Percentiles rank a stretch among this genome's conserved stretches.
Conservation (phyloP, 2,797 vertebrate species). For the Coregonus suidteri region DNA sequence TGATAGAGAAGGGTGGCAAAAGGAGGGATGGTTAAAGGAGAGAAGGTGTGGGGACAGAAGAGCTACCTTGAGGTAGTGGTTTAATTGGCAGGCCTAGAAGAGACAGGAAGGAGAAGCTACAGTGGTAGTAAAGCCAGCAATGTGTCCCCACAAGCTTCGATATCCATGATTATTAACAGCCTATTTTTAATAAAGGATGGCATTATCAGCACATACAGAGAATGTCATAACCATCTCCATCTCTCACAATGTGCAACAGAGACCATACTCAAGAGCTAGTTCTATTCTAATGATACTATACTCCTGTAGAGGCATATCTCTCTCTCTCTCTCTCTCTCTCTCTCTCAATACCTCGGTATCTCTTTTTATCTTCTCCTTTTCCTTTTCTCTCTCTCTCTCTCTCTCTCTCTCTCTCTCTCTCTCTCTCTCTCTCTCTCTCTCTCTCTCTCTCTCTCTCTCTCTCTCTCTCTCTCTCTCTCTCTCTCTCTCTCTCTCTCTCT, state of each 20-base stretch:
- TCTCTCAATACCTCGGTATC: no score
- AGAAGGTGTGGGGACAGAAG: constrained; percentile 49
- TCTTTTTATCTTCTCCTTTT: no score
- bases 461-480: no score
- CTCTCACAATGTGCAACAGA: background rate
- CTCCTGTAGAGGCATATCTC: no score
- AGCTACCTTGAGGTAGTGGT: constrained; percentile 83
- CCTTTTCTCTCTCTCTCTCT: no score
- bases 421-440: no score
- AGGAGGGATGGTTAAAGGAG: constrained; percentile 22
- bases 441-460: no score
- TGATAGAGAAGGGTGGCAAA: constrained; percentile 43
- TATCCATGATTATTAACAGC: background rate
- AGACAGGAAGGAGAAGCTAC: constrained; percentile 67
- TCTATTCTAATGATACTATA: background rate
- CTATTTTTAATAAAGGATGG: background rate
- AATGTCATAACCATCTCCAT: background rate
- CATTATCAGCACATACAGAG: background rate
- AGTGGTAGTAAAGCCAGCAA: constrained; percentile 51
- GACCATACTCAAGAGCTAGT: background rate
- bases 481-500: no score
- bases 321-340: no score
- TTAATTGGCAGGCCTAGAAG: constrained; percentile 81
- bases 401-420: no score
- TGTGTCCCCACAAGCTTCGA: background rate